Conservation (phyloP, 1,140 invertebrate genomes). For the Hypsibius dujardini region DNA sequence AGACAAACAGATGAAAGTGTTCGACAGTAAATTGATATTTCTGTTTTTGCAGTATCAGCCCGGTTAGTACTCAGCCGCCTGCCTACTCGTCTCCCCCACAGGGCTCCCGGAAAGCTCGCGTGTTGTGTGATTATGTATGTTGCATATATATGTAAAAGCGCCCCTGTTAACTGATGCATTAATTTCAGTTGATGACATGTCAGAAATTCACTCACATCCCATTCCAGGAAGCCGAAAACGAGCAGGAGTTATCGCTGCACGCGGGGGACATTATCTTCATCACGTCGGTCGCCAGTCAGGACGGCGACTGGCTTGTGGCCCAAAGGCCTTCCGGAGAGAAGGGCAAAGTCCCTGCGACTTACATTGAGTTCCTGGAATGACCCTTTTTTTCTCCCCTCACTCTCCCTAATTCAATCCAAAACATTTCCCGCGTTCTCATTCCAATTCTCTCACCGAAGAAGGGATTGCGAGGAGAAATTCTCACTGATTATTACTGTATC, state of each 20-base stretch:
- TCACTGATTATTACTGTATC: no score
- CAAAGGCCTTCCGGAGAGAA: conserved; percentile 19
- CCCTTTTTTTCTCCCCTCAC: not conserved
- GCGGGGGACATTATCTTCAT: conserved; percentile 49
- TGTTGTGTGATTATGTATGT: conserved; percentile 51
- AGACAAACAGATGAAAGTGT: no score
- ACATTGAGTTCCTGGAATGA: conserved; percentile 35
- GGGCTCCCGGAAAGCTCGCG: conserved; percentile 42
- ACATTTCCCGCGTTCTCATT: no score
- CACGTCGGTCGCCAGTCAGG: conserved; percentile 7
- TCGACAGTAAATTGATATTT: conserved; percentile 18
- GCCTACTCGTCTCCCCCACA: conserved; percentile 23
- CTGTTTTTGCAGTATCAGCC: conserved; percentile 24
- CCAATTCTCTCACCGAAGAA: no score
- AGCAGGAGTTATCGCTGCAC: conserved; percentile 52
- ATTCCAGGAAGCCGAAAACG: conserved; percentile 45
- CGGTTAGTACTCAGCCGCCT: conserved; percentile 25
- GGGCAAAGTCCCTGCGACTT: conserved; percentile 49
- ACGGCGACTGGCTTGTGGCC: conserved; percentile 11
- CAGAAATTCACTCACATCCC: no score
- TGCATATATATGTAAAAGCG: no score
- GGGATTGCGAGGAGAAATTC: no score
- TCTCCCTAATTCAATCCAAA: no score
- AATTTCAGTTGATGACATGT: no score
- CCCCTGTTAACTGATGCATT: no score